Conservation (phyloP, 2,888 invertebrate species). For the Phorcus lineatus region DNA sequence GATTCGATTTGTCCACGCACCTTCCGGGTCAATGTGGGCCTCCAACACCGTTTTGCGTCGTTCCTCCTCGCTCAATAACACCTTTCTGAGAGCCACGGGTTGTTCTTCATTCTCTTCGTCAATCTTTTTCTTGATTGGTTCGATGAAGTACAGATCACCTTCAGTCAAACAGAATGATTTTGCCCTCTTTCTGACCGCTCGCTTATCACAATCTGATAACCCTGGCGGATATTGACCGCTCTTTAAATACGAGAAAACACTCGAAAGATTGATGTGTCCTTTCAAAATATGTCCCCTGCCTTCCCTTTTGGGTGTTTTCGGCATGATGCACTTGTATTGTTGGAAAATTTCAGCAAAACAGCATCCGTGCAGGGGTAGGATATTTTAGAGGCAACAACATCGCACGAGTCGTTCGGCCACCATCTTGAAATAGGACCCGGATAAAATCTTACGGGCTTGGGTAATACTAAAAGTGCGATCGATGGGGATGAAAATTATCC, state of each 20-base stretch:
- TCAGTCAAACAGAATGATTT: slow-evolving; percentile 47
- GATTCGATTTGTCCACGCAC: slow-evolving; percentile 15
- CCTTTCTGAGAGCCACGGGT: slow-evolving; percentile 4
- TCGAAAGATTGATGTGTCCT: slow-evolving; percentile 21
- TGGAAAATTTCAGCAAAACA: not conserved
- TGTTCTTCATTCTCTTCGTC: not conserved
- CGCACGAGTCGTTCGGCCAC: slow-evolving; percentile 27
- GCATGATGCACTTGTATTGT: not conserved
- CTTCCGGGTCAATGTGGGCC: slow-evolving; percentile 13
- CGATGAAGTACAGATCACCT: slow-evolving; percentile 38
- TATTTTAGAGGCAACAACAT: slow-evolving; percentile 16
- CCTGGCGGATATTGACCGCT: slow-evolving; percentile 36
- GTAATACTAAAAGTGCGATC: slow-evolving; percentile 1
- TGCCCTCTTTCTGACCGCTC: slow-evolving; percentile 52
- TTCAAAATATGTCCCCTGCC: slow-evolving; percentile 16
- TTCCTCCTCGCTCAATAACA: slow-evolving; percentile 13
- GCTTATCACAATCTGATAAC: slow-evolving; percentile 42
- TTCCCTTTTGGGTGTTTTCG: slow-evolving; percentile 2
- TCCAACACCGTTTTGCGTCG: slow-evolving; percentile 20
- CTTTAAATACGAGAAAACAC: slow-evolving; percentile 29
- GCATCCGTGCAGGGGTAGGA: not conserved
- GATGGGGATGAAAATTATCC: not conserved
- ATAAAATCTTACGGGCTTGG: slow-evolving; percentile 33
- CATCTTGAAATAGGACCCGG: slow-evolving; percentile 45
- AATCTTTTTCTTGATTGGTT: slow-evolving; percentile 9